Percentiles rank a stretch among this genome's conserved stretches.
phyloP scores from a whole-genome alignment of 1,140 invertebrate species.

The Lucilia sericata region DNA sequence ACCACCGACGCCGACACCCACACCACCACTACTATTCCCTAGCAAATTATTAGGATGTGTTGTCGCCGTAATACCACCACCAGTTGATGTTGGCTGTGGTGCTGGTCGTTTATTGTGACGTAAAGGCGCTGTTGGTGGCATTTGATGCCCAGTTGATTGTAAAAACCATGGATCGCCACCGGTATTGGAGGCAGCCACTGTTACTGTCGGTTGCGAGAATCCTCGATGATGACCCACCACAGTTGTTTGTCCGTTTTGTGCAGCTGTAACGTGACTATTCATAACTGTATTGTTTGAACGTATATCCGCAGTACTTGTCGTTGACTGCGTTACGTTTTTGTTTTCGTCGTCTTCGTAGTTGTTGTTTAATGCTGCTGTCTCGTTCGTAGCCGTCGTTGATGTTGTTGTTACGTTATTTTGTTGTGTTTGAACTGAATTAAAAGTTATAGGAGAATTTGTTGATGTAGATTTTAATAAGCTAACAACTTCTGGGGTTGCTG shows the following conservation, averaged over 20 bases:
- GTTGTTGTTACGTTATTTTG: background rate
- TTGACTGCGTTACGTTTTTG: conserved; percentile 19
- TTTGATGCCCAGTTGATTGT: conserved; percentile 66
- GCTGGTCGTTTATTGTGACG: conserved; percentile 67
- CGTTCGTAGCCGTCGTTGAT: conserved; percentile 37
- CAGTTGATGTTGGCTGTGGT: conserved; percentile 61
- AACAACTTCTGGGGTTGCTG: background rate
- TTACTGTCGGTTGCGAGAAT: conserved; percentile 65
- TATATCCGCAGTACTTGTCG: background rate
- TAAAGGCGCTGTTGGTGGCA: conserved; percentile 65
- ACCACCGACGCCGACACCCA: conserved; percentile 33
- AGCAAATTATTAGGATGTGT: conserved; percentile 22
- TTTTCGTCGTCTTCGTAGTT: no score
- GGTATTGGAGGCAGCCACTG: conserved; percentile 58
- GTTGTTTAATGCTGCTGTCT: background rate
- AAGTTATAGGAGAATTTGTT: background rate
- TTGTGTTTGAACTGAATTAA: background rate
- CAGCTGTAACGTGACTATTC: conserved; percentile 67
- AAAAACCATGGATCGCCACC: conserved; percentile 68
- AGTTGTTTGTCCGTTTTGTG: conserved; percentile 64
- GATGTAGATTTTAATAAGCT: background rate
- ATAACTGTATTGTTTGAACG: conserved; percentile 55
- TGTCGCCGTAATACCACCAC: conserved; percentile 33
- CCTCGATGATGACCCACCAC: conserved; percentile 68
- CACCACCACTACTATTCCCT: conserved; percentile 21